Percentiles rank a stretch among this genome's conserved stretches.
Evolutionary conservation across 1,140 invertebrate genomes (phyloP).

Genomic region (Lucilia cuprina): DNA sequence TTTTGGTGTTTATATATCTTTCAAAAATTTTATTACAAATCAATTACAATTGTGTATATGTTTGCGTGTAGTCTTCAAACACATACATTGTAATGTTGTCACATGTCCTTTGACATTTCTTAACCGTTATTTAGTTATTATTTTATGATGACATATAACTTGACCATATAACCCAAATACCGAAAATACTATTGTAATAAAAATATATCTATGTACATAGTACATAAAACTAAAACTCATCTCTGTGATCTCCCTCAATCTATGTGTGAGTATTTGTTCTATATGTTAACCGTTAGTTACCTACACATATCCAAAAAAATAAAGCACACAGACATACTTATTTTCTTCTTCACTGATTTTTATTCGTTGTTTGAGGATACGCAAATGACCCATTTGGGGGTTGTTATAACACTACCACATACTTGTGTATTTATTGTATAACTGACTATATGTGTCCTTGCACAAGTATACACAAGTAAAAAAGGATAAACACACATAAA

Average conservation of each 20-base stretch:
- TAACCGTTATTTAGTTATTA: constrained; percentile 25
- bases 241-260: constrained; percentile 2
- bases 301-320: neutral
- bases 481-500: no score
- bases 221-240: constrained; percentile 12
- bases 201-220: constrained; percentile 21
- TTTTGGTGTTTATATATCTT: no score
- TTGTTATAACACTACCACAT: constrained; percentile 57
- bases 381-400: constrained; percentile 64
- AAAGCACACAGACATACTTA: constrained; percentile 17
- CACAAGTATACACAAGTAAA: neutral
- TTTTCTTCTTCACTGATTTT: constrained; percentile 63
- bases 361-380: constrained; percentile 63
- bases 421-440: constrained; percentile 20
- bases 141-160: constrained; percentile 30
- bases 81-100: neutral
- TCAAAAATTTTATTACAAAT: no score
- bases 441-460: neutral
- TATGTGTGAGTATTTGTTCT: neutral
- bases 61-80: neutral
- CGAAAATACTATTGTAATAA: neutral
- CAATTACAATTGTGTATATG: neutral
- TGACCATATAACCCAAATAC: constrained; percentile 32
- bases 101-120: constrained; percentile 60
- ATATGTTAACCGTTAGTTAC: neutral